Percentiles rank a stretch among this genome's conserved stretches.
phyloP scores from a whole-genome alignment of 23 tunicate genomes.

The Botrylloides violaceus region DNA sequence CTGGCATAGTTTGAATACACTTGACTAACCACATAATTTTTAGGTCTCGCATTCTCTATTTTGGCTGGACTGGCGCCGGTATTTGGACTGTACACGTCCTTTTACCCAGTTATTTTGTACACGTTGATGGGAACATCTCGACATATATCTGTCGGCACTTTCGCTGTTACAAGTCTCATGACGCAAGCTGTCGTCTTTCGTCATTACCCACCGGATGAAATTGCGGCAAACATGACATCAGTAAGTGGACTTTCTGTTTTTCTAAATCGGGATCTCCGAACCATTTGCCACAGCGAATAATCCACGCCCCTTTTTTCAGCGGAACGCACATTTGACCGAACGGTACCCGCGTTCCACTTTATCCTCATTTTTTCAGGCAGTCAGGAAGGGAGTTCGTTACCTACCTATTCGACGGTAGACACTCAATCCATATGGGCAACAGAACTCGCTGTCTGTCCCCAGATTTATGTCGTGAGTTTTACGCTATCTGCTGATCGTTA shows the following conservation, averaged over 20 bases:
- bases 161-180: slow-evolving; percentile 82
- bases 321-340: too few relatives aligned
- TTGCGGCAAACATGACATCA: neutral
- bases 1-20: too few relatives aligned
- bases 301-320: neutral
- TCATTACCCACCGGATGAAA: slow-evolving; percentile 23
- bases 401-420: too few relatives aligned
- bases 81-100: slow-evolving; percentile 87
- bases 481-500: too few relatives aligned
- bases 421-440: too few relatives aligned
- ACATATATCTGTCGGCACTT: slow-evolving; percentile 89
- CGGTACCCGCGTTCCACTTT: too few relatives aligned
- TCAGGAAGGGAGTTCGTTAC: too few relatives aligned
- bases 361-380: too few relatives aligned
- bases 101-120: slow-evolving; percentile 71
- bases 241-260: neutral
- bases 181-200: slow-evolving; percentile 56
- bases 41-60: slow-evolving; percentile 88
- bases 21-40: too few relatives aligned
- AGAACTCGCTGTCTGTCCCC: too few relatives aligned
- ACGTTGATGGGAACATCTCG: slow-evolving; percentile 95
- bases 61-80: slow-evolving; percentile 85
- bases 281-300: neutral
- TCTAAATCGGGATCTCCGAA: neutral
- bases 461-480: too few relatives aligned